Conservation (phyloP, 2,797 vertebrate genomes). For the Todus mexicanus region DNA sequence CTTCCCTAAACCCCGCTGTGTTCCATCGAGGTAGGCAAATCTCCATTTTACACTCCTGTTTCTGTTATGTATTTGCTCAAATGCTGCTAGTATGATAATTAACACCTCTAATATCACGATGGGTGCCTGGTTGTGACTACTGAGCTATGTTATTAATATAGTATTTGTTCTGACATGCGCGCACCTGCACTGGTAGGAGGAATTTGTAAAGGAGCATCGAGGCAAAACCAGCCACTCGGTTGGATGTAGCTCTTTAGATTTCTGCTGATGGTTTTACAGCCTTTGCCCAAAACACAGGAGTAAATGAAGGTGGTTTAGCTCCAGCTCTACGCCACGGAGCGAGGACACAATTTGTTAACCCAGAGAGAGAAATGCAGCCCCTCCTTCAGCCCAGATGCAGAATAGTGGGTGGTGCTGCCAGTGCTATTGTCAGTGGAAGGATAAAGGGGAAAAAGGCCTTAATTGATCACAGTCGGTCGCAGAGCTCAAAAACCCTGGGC, state of each 20-base stretch:
- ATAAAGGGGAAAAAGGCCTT: constrained; percentile 1
- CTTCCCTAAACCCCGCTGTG: not conserved
- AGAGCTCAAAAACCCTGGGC: not conserved
- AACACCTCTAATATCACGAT: not conserved
- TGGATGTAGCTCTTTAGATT: not conserved
- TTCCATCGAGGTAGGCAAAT: not conserved
- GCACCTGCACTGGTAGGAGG: not conserved
- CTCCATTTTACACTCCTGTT: not conserved
- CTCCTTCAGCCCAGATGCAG: constrained; percentile 20
- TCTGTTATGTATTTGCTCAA: not conserved
- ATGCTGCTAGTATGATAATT: not conserved
- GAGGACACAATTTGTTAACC: not conserved
- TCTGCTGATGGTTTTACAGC: not conserved
- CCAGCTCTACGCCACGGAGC: not conserved
- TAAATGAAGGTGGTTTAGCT: not conserved
- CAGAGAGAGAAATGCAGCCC: not conserved
- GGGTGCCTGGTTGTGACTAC: not conserved
- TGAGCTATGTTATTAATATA: not conserved
- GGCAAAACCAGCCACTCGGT: not conserved
- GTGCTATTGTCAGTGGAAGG: constrained; percentile 22
- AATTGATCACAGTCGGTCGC: not conserved
- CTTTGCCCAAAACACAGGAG: not conserved
- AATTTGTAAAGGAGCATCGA: not conserved
- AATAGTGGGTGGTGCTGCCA: constrained; percentile 27
- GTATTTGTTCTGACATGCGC: not conserved